Percentiles rank a stretch among this genome's conserved stretches.
phyloP scores from a whole-genome alignment of 2,113 vertebrate genomes.

The Trogon surrucura region DNA sequence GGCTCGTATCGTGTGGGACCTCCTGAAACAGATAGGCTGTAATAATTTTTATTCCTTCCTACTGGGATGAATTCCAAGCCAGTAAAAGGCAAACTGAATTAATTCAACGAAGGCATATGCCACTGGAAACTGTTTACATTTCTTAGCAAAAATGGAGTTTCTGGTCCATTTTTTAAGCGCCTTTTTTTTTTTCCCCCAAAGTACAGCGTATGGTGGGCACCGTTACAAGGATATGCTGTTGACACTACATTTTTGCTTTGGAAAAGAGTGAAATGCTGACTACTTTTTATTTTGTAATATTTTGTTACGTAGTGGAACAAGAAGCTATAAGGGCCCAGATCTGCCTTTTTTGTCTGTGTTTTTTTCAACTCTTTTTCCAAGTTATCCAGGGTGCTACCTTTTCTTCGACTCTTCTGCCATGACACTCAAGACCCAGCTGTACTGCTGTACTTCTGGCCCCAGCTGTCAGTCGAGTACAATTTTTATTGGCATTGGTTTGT shows the following conservation, averaged over 20 bases:
- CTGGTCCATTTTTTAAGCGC: conserved; percentile 56
- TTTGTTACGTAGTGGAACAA: neutral
- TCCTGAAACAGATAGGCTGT: conserved; percentile 71
- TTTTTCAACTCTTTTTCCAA: neutral
- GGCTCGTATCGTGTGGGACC: conserved; percentile 41
- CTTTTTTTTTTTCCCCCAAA: conserved; percentile 11
- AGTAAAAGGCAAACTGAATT: conserved; percentile 86
- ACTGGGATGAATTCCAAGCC: conserved; percentile 82
- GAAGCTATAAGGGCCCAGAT: neutral
- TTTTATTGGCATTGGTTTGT: neutral
- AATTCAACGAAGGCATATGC: conserved; percentile 83
- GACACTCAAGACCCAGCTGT: neutral
- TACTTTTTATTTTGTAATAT: neutral
- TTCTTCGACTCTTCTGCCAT: neutral
- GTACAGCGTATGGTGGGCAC: conserved; percentile 19
- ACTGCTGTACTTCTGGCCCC: neutral
- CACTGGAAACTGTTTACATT: conserved; percentile 81
- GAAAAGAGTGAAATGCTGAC: neutral
- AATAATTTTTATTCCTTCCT: conserved; percentile 77
- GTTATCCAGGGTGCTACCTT: neutral
- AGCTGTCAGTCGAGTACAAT: neutral
- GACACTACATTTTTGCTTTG: conserved; percentile 12
- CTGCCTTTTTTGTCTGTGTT: neutral
- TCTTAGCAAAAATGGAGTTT: conserved; percentile 65
- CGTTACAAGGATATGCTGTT: conserved; percentile 12